A percentile compares a stretch with the other conserved stretches of the same genome.
Evolutionary conservation across 2,797 vertebrate species (phyloP).

Genomic region (Rhinogobio ventralis): DNA sequence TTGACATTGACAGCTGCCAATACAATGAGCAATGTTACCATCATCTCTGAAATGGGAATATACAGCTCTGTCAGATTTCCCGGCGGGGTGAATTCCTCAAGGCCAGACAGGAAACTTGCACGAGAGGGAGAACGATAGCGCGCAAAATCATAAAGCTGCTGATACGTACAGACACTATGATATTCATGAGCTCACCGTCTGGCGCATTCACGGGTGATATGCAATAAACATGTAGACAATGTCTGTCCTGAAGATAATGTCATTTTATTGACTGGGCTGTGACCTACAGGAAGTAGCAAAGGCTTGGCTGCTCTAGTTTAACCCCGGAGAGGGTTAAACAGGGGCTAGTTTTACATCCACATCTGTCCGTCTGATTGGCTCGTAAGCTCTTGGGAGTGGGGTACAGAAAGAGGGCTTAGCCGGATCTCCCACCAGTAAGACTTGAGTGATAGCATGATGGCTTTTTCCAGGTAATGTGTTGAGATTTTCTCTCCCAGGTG

Average conservation of each 20-base stretch:
- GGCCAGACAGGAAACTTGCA: constrained; percentile 52
- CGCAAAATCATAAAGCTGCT: constrained; percentile 42
- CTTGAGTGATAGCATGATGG: constrained; percentile 69
- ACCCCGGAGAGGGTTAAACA: constrained; percentile 69
- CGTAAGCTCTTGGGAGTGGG: constrained; percentile 59
- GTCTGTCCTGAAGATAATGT: constrained; percentile 61
- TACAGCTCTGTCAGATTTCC: constrained; percentile 77
- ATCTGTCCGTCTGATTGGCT: constrained; percentile 76
- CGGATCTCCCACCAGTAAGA: constrained; percentile 70
- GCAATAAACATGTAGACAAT: constrained; percentile 60
- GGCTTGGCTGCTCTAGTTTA: constrained; percentile 71
- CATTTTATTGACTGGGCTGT: constrained; percentile 64
- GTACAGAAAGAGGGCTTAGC: constrained; percentile 68
- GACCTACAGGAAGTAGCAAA: constrained; percentile 68
- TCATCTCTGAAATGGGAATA: constrained; percentile 78
- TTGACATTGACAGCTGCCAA: constrained; percentile 87
- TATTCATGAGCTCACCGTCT: constrained; percentile 58
- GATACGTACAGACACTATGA: constrained; percentile 55
- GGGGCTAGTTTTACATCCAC: constrained; percentile 76
- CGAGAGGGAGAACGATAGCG: constrained; percentile 41
- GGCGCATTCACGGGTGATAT: constrained; percentile 38
- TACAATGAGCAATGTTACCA: constrained; percentile 80
- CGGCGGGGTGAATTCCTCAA: constrained; percentile 61
- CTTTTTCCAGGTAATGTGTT: constrained; percentile 65
- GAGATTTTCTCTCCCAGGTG: constrained; percentile 72